Evolutionary conservation across 2,888 invertebrate species (phyloP), one percentile per base, ranked within the genome.

Genomic region (Pemphredon lugubris): DNA sequence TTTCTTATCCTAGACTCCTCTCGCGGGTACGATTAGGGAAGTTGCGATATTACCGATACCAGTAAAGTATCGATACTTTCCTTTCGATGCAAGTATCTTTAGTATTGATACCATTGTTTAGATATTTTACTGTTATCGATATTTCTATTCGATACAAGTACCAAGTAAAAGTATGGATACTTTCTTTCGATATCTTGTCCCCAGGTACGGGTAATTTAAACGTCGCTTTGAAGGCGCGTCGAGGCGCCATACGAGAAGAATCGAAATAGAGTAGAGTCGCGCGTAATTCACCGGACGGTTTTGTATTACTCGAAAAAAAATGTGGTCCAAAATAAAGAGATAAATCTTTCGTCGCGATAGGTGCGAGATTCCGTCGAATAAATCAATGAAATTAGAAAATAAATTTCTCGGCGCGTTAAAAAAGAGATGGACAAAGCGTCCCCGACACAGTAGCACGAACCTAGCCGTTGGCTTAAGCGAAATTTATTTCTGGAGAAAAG

Each of bases 401-500:
- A 66, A 54, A 66, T 66, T 59, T 34, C 34, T 34, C 11, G n/a
- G 34, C n/a, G 34, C 34, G n/a, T 3, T 9, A n/a, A 1, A 34
- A 34, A n/a, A 34, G 16, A 40, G 16, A 40, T 7, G 40, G 55
- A 60, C 55, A 60, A 60, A 60, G 50, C 50, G 20, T 20, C 32
- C 42, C 9, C 37, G 37, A 37, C 39, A 50, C 47, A 57, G 39
- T 57, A 42, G 51, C 53, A 53, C 58, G 51, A 23, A 34, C 20
- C 44, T 9, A 7, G 7, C 16, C 20, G 32, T 34, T n/a, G 44
- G 21, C 44, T 53, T 48, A 34, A 13, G 59, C 16, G 44, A 59
- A 65, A 67, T 70, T 67, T 70, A 67, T 70, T 67, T 70, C 59
- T 59, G 69, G 67, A 67, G 18, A 60, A 67, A 11, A 34, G 45